Evolutionary conservation across 2,888 invertebrate species (phyloP).

Genomic region (Dermolepida albohirtum): DNA sequence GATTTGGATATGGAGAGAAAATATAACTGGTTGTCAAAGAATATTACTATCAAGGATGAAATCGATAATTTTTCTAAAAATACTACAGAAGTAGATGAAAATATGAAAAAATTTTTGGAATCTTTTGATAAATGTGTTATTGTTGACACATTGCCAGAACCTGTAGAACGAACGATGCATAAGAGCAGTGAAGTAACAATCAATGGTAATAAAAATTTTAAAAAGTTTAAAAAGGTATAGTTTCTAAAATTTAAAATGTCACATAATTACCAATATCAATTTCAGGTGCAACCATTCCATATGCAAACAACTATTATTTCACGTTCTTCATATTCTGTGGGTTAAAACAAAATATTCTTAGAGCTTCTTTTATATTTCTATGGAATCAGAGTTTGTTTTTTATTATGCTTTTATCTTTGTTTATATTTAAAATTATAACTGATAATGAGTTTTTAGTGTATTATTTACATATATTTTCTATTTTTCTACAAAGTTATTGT

Average conservation of each 20-base stretch:
- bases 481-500: no score
- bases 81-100: conserved; percentile 1
- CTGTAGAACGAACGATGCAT: conserved; percentile 23
- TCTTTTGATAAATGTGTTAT: conserved; percentile 53
- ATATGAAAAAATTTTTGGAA: conserved; percentile 46
- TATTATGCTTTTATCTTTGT: no score
- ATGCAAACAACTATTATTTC: conserved; percentile 51
- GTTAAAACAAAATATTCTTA: no score
- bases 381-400: no score
- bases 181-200: neutral
- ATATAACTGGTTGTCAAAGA: conserved; percentile 33
- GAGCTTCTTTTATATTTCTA: no score
- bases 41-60: conserved; percentile 16
- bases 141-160: conserved; percentile 47
- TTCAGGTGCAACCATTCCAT: conserved; percentile 51
- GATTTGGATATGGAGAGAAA: conserved; percentile 39
- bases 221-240: conserved; percentile 54
- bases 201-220: conserved; percentile 47
- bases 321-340: conserved; percentile 35
- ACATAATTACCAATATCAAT: conserved; percentile 38
- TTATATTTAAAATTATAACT: no score
- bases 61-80: neutral
- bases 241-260: no score
- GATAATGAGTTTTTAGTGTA: no score
- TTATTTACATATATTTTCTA: no score